Evolutionary conservation across 2,797 vertebrate genomes (phyloP).

Genomic region (Gallinago nigripennis): DNA sequence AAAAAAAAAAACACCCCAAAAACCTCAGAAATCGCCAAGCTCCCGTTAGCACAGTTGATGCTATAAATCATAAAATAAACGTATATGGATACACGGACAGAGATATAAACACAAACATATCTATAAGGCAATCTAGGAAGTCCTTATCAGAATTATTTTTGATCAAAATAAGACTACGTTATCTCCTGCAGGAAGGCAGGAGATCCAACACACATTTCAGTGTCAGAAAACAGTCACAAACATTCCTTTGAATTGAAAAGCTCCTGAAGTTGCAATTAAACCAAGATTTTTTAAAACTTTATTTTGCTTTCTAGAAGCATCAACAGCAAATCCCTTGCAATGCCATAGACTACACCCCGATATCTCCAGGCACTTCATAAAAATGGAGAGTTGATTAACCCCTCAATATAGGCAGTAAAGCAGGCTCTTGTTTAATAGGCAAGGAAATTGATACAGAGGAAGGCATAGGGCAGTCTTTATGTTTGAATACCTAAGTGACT

Average conservation of each 20-base stretch:
- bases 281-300: rapidly evolving
- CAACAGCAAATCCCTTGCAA: not conserved
- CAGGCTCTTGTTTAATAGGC: not conserved
- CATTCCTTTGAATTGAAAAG: not conserved
- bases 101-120: not conserved
- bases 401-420: not conserved
- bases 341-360: no score
- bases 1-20: not conserved
- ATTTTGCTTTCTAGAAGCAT: not conserved
- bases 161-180: not conserved
- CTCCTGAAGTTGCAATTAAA: not conserved
- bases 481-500: not conserved
- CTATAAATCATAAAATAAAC: not conserved
- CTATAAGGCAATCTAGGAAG: not conserved
- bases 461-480: not conserved
- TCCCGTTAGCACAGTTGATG: not conserved
- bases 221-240: not conserved
- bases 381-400: not conserved
- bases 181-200: not conserved
- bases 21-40: not conserved
- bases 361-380: not conserved
- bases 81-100: not conserved
- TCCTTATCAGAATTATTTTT: not conserved
- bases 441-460: not conserved
- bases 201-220: not conserved